Conservation (phyloP, 2,113 vertebrate species). For the Todiramphus chloris region DNA sequence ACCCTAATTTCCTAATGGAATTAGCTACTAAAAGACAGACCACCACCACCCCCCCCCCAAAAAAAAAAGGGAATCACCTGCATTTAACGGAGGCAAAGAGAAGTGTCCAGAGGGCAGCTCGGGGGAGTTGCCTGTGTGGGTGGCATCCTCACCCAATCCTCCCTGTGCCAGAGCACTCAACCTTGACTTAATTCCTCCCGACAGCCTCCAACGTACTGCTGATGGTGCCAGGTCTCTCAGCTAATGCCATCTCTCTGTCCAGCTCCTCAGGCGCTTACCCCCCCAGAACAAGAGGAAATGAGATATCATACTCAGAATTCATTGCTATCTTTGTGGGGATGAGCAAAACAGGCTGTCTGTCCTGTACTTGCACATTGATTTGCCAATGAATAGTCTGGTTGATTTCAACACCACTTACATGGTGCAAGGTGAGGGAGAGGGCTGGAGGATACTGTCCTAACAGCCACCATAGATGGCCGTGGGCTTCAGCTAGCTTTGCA, state of each 20-base stretch:
- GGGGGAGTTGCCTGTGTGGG: neutral
- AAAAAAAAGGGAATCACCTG: neutral
- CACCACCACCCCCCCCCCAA: no score
- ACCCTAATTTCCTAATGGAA: neutral
- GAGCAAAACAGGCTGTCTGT: neutral
- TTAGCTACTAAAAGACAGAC: neutral
- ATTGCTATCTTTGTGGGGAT: neutral
- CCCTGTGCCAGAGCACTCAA: neutral
- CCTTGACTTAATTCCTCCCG: neutral
- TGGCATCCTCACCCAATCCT: neutral
- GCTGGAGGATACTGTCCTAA: neutral
- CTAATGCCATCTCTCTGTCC: neutral
- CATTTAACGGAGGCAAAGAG: neutral
- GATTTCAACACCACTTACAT: accelerated
- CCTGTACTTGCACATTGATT: neutral
- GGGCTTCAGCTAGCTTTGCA: neutral
- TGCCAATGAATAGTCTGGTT: neutral
- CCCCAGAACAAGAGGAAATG: constrained; percentile 1
- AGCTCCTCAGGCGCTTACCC: neutral
- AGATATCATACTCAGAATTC: neutral
- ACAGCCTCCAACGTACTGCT: neutral
- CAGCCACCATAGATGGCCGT: neutral
- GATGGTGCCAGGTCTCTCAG: neutral
- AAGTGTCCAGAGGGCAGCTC: neutral
- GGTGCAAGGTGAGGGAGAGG: neutral